Evolutionary conservation across 2,113 vertebrate genomes (phyloP).

Genomic region (Eira barbara): DNA sequence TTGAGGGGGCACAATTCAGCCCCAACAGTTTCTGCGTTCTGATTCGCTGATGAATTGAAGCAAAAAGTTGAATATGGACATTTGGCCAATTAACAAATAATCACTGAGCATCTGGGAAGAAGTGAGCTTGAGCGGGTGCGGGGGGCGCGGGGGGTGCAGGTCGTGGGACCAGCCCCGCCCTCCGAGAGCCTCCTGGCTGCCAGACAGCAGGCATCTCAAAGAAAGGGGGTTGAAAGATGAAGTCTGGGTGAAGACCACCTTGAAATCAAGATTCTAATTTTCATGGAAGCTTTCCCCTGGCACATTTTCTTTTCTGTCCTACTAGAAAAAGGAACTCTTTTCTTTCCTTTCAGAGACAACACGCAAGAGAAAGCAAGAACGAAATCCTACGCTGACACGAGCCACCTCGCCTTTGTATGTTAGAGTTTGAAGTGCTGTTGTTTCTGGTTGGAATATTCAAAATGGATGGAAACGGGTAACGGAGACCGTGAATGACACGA

Average conservation of each 20-base stretch:
- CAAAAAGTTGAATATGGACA: rapidly evolving
- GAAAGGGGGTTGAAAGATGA: rapidly evolving
- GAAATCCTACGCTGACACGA: not conserved
- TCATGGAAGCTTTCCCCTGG: not conserved
- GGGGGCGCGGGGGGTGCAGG: not conserved
- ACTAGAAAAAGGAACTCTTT: not conserved
- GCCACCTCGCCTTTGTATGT: not conserved
- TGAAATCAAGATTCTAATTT: not conserved
- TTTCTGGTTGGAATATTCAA: not conserved
- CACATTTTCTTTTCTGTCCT: not conserved
- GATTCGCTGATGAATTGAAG: not conserved
- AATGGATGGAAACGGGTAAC: not conserved
- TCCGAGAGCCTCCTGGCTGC: rapidly evolving
- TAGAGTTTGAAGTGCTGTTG: not conserved
- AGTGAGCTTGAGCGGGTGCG: not conserved
- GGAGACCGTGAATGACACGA: rapidly evolving
- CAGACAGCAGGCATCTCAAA: rapidly evolving
- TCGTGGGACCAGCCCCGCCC: rapidly evolving
- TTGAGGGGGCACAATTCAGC: too few species aligned
- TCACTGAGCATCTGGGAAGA: rapidly evolving
- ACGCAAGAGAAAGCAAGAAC: not conserved
- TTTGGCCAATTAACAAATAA: rapidly evolving
- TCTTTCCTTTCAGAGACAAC: not conserved
- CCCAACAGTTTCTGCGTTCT: rapidly evolving
- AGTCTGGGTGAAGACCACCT: not conserved